Base-by-base conservation (phyloP, 2,888 invertebrate species). In the Hoplodrina blanda region DNA sequence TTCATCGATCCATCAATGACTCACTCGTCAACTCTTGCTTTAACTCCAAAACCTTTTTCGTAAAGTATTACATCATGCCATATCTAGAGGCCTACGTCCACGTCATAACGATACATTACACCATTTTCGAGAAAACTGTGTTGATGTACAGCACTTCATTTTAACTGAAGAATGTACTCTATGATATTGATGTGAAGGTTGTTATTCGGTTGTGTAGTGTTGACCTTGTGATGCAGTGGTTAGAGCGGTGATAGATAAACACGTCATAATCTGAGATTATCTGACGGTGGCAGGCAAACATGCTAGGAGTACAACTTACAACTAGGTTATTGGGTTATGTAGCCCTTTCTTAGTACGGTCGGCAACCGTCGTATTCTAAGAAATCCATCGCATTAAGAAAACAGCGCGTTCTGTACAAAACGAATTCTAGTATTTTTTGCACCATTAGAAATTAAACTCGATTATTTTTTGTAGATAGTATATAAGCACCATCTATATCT, bases 231-330 rank as follows among this genome's bases (percentile, higher is more conserved):
- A 41, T 55, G 52, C 55, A 44, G 66, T 54, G 59, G 66, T 62
- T 64, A 52, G 25, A 53, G 17, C 71, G 66, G 65, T 77, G 71
- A 74, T 81, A 77, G 78, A 84, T 80, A 86, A 86, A 83, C 83
- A 69, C 81, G 82, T 83, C 81, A 82, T 88, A 88, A 88, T 88
- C 86, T 81, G 71, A 78, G 87, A 76, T 88, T 82, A 88, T 87
- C 87, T 85, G 62, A 69, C 73, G 77, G 81, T 83, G 69, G 71
- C 76, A 64, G 64, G 73, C 46, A 80, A 83, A 84, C 83, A 83
- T 20, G 73, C 17, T 37, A 44, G 19, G 33, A 56, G 19, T 56
- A 60, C n/a, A 56, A 59, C 49, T 49, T 44, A 54, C 0, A 77
- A 77, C 17, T 68, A 44, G 76, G 80, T 69, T 68, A 79, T 41